Evolutionary conservation across 37 sponge, comb jelly and placozoan genomes (phyloP), one percentile per base, ranked within the genome.

Genomic region (Dysidea cf. avara): DNA sequence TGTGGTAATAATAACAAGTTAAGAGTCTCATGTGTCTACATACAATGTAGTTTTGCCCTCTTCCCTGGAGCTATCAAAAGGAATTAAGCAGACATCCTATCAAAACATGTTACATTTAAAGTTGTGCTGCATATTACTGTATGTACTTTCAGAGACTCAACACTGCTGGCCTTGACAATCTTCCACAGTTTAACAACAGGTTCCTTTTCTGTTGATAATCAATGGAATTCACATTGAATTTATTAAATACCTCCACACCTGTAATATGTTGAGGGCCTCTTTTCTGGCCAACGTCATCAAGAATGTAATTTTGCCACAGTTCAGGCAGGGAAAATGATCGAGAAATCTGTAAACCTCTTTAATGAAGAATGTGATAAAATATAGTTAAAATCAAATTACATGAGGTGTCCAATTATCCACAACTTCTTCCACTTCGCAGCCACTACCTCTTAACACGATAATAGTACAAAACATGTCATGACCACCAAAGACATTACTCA

Each of bases 301-400:
- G 52, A 17, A 86, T 0, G 39, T 74, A 86, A 49, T 78, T 58
- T 17, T 50, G 76, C 61, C 64, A 68, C 21, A 86, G 65, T 51
- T 80, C 87, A 37, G 87, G 87, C 63, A 76, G 46, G 25, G 87
- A 86, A 46, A 65, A 11, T 1, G 61, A 72, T 46, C 81, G 39
- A 6, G 25, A 47, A 58, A 86, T 17, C 73, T 72, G 20, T 2
- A 58, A 35, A 22, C 32, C 22, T 61, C 58, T 13, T 7, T 7
- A 29, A 24, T 56, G 58, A 29, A 56, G 9, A 6, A 7, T 56
- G 16, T 13, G 21, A 29, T 13, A 24, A 56, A 43, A 43, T 5
- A 43, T 12, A 43, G 9, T 12, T 43, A 43, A 9, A 5, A 12
- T 43, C 9, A 12, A 5, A 5, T 43, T 43, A 43, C 46, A 43